A percentile compares a stretch with the other conserved stretches of the same genome.
These are phyloP conservation scores for Trogon melanurus DNA, from an alignment of 2,113 vertebrate species.

Conservation along the genomic window DNA sequence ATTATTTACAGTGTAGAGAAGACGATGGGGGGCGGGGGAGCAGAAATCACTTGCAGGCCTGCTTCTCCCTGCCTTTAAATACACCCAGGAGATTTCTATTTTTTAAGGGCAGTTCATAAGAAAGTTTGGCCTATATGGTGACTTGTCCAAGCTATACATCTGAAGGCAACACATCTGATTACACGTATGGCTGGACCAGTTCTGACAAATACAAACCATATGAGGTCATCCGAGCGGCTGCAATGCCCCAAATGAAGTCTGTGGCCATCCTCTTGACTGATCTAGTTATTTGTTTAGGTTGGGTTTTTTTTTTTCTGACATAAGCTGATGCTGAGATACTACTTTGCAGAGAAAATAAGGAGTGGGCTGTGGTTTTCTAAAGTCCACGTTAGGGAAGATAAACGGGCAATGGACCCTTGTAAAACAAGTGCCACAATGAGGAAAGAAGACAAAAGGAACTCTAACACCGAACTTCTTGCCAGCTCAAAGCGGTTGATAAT, in stretches of 20 bases:
- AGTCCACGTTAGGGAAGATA: background rate
- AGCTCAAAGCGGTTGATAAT: background rate
- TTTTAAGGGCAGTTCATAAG: background rate
- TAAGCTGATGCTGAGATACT: background rate
- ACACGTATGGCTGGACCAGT: background rate
- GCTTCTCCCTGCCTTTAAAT: slow-evolving; percentile 29
- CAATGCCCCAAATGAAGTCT: background rate
- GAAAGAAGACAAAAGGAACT: background rate
- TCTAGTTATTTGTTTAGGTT: no score
- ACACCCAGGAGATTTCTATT: background rate
- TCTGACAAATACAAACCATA: background rate
- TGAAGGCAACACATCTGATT: background rate
- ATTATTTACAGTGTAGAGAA: slow-evolving; percentile 32
- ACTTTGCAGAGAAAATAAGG: background rate
- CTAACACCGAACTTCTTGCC: background rate
- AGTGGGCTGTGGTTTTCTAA: background rate
- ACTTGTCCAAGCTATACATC: background rate
- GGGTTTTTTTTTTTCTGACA: background rate
- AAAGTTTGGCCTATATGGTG: background rate
- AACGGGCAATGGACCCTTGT: background rate
- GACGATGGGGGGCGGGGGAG: background rate
- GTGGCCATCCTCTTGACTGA: background rate
- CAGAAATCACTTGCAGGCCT: slow-evolving; percentile 53
- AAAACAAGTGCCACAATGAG: background rate
- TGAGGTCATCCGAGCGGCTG: background rate